Conservation (phyloP, 2,888 invertebrate species). For the Lasius platythorax region DNA sequence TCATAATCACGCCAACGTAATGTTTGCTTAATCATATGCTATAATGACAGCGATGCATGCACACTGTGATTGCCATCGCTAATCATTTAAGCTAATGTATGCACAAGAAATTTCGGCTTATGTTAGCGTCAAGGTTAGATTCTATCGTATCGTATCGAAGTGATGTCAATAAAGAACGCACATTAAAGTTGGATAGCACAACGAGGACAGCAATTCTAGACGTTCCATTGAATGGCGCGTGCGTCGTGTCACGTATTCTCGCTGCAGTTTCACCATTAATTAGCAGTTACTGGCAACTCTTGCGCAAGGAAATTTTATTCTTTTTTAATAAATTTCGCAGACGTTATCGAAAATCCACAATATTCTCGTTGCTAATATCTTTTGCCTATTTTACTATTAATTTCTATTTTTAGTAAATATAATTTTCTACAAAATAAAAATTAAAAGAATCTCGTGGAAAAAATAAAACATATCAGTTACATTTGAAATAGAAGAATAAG, state of each 20-base stretch:
- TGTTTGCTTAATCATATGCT: not conserved
- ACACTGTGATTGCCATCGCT: not conserved
- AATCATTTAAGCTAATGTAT: not conserved
- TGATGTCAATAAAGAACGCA: not conserved
- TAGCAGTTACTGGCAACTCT: constrained; percentile 25
- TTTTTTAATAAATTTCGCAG: constrained; percentile 23
- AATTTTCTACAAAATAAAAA: not conserved
- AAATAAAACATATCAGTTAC: not conserved
- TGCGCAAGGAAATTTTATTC: not conserved
- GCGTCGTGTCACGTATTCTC: constrained; percentile 59
- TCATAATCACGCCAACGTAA: not conserved
- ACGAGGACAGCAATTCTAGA: not conserved
- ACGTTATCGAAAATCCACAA: not conserved
- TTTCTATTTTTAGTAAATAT: not conserved
- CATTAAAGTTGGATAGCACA: not conserved
- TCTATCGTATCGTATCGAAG: not conserved
- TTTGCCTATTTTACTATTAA: constrained; percentile 13
- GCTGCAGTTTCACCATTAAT: constrained; percentile 28
- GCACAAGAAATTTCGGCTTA: not conserved
- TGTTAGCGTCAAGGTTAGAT: not conserved
- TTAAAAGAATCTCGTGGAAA: not conserved
- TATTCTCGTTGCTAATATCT: not conserved
- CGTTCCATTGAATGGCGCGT: constrained; percentile 26
- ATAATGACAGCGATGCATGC: not conserved
- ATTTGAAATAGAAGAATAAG: not conserved